Evolutionary conservation across 2,888 invertebrate genomes (phyloP), one percentile per base, ranked within the genome.

Genomic region (Orchesellides sinensis): DNA sequence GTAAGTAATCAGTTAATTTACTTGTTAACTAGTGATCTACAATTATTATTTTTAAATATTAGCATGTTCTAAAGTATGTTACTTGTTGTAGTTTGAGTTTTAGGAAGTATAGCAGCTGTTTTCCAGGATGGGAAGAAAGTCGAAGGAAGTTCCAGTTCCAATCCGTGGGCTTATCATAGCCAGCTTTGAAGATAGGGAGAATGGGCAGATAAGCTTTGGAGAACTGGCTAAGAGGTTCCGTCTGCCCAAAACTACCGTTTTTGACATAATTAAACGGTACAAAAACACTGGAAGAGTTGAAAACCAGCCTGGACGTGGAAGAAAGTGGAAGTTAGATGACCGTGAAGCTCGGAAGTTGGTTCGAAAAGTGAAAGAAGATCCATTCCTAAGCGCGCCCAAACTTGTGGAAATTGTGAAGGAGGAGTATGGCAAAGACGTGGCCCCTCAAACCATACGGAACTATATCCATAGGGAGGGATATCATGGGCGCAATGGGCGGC

Each of bases 401-500:
- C 14, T 72, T 5, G n/a, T n/a, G 32, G 49, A 72, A 25, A 17
- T 49, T 21, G n/a, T 63, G 14, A 14, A 29, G 21, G 4, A 63
- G 6, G 32, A 21, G 0, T 54, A 12, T 52, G 75, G 66, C 8
- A 66, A 66, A 21, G 29, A 8, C 1, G 29, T 75, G 12, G 5
- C 17, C 0, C 6, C 32, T 1, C 19, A n/a, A 29, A 75, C 75
- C 0, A 40, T 75, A 19, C 19, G 56, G 25, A 52, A 66, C 35
- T 66, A 56, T 27, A 14, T 75, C 5, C 19, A 25, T 8, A n/a
- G 19, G 14, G 23, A 4, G 1, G 79, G 79, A 6, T 25, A 63
- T 5, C 2, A 27, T 10, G 68, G 63, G 8, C 14, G 72, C 6
- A 10, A 5, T 0, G 63, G 63, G 2, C 5, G 61, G 14, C 47